A percentile compares a stretch with the other conserved stretches of the same genome.
phyloP scores from a whole-genome alignment of 2,113 vertebrate species.

The Platysteira castanea region DNA sequence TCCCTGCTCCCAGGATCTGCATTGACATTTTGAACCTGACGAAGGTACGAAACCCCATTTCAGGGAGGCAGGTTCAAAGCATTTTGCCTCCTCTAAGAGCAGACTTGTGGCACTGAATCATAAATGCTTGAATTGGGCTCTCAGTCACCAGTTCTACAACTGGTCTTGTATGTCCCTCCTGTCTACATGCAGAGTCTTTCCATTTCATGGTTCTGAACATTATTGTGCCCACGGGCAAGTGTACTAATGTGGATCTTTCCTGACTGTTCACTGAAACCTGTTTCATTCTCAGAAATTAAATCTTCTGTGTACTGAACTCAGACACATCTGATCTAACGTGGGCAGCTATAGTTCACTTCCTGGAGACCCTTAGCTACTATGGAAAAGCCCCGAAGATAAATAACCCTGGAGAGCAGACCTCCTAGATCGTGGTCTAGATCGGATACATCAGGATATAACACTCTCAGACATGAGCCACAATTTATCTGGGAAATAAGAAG shows the following conservation, averaged over 20 bases:
- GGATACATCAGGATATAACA: rapidly evolving
- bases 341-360: not conserved
- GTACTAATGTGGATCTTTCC: not conserved
- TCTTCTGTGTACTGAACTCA: not conserved
- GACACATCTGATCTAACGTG: not conserved
- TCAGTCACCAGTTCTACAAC: not conserved
- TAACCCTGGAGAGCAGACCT: not conserved
- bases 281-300: not conserved
- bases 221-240: not conserved
- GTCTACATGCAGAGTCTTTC: not conserved
- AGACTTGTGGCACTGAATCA: not conserved
- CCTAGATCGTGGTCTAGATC: too few relatives aligned
- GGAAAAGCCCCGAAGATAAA: not conserved
- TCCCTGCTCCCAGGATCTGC: not conserved
- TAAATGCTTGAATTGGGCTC: not conserved
- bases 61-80: not conserved
- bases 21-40: not conserved
- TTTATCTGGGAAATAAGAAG: not conserved
- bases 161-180: not conserved
- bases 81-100: not conserved
- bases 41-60: not conserved
- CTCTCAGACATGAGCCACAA: not conserved
- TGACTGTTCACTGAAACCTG: not conserved
- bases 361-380: not conserved
- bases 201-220: not conserved